Evolutionary conservation across 2,888 invertebrate genomes (phyloP).

Genomic region (Acrobasis suavella): DNA sequence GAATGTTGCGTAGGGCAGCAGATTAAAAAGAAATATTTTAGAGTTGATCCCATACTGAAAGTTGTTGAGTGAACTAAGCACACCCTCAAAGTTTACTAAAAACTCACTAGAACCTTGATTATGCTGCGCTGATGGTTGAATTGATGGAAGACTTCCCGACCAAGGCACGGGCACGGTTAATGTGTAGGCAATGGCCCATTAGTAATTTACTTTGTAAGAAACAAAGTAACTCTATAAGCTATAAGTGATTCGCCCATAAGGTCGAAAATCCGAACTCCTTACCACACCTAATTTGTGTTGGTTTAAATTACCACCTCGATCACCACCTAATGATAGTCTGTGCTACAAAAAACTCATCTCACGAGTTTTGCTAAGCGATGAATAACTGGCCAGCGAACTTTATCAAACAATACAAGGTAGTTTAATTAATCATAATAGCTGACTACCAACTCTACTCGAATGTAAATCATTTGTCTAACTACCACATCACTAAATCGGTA

Average conservation of each 20-base stretch:
- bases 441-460: conserved; percentile 45
- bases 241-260: neutral
- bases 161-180: too few species aligned
- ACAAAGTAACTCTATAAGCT: too few species aligned
- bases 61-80: too few species aligned
- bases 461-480: conserved; percentile 68
- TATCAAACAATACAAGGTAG: conserved; percentile 43
- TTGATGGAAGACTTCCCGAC: too few species aligned
- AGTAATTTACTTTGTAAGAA: neutral
- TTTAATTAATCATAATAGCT: conserved; percentile 68
- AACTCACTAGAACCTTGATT: too few species aligned
- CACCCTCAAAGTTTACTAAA: too few species aligned
- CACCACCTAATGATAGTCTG: conserved; percentile 3
- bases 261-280: neutral
- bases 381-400: conserved; percentile 38
- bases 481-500: conserved; percentile 56
- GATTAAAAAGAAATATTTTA: too few species aligned
- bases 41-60: too few species aligned
- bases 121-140: too few species aligned
- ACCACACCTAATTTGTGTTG: conserved; percentile 2
- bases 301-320: conserved; percentile 5
- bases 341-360: conserved; percentile 4
- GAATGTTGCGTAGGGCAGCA: too few species aligned
- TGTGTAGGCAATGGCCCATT: too few species aligned
- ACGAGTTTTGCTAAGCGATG: conserved; percentile 30